Base-by-base conservation (phyloP, 2,888 invertebrate genomes). In the Crioceris asparagi region DNA sequence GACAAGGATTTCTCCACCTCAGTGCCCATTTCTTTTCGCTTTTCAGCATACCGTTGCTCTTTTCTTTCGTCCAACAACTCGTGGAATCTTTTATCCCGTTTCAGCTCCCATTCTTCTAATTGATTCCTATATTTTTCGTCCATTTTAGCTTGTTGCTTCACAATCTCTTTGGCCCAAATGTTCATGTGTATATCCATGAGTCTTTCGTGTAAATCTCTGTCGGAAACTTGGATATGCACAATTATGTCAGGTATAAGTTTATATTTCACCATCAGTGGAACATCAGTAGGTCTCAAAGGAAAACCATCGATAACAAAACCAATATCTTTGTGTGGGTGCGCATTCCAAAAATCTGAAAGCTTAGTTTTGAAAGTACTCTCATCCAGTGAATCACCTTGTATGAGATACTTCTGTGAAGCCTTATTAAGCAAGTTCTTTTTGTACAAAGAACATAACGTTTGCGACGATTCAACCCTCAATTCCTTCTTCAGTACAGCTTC, bases 291-390 rank as follows among this genome's bases (percentile, higher is more conserved):
- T 39, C 70, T 56, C 54, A 66, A 71, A 6, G 79, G 79, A 60
- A 74, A 79, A 35, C 73, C 75, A 55, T 77, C 75, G 25, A 79
- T 54, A 26, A 78, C 63, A 52, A 77, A 65, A 4, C 78, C 77
- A 12, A 57, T 60, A 3, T 55, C 50, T 14, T 55, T 58, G 51
- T 64, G 69, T 0, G 75, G 72, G 33, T 67, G 56, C 33, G 68
- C 54, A 50, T 69, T 70, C 76, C 75, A 77, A 17, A 71, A 59
- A 46, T 64, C 64, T 38, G 65, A 62, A 48, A 72, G 54, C 11
- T 72, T 56, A 16, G 54, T 46, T 2, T 65, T 48, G 10, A 69
- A 55, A 14, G 76, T 56, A 15, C 55, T 45, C 1, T 68, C 52
- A 7, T 70, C 56, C 15, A 78, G 51, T n/a, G 67, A 60, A 12